These are phyloP conservation scores for Oryzias celebensis DNA, from an alignment of 2,113 vertebrate genomes.

Conservation along the genomic window DNA sequence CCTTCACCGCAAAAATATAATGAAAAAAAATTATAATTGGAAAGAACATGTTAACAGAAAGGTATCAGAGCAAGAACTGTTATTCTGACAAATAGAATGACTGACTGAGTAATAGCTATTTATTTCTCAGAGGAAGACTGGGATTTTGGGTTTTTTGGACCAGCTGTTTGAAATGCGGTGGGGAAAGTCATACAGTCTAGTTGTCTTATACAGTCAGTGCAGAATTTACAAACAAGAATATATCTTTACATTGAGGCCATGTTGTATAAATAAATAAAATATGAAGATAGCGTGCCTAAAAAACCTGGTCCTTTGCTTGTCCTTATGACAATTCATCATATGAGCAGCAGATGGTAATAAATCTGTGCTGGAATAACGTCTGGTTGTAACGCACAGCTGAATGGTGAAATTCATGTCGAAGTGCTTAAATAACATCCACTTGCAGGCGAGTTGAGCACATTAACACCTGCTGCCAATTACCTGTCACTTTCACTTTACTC, in stretches of 20 bases:
- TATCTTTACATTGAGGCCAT: background rate
- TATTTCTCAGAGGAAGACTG: too few species aligned
- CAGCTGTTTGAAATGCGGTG: too few species aligned
- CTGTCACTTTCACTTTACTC: slow-evolving; percentile 33
- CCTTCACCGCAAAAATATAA: too few species aligned
- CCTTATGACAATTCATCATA: slow-evolving; percentile 32
- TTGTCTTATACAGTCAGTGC: too few species aligned
- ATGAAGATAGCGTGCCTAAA: slow-evolving; percentile 2
- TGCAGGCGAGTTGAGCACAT: slow-evolving; percentile 33
- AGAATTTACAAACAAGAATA: too few species aligned
- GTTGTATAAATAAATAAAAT: background rate
- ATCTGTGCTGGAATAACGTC: slow-evolving; percentile 26
- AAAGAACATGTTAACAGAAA: too few species aligned
- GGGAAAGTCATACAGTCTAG: too few species aligned
- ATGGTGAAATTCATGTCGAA: slow-evolving; percentile 12
- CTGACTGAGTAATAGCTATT: too few species aligned
- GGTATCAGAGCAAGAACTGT: too few species aligned
- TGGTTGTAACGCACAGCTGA: slow-evolving; percentile 24
- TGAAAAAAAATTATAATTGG: too few species aligned
- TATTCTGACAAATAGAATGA: too few species aligned
- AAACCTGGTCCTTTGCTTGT: slow-evolving; percentile 11
- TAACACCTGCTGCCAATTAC: slow-evolving; percentile 64
- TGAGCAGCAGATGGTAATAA: slow-evolving; percentile 50
- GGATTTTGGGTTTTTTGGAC: too few species aligned
- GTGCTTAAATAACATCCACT: slow-evolving; percentile 31